phyloP scores from a whole-genome alignment of 2,888 invertebrate species.

The Polymixis flavicincta region DNA sequence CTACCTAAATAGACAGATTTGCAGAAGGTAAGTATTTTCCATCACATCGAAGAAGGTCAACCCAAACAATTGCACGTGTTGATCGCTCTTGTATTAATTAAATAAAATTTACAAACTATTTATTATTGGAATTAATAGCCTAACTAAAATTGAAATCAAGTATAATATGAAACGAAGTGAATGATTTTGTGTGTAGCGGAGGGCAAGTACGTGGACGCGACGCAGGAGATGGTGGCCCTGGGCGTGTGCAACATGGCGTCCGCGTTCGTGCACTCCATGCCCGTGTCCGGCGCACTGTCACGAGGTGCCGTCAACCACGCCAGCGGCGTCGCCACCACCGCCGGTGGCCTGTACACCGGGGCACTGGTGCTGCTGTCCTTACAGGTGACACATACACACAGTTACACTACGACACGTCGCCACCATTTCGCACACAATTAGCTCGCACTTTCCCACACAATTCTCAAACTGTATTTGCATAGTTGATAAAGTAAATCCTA shows the following conservation, averaged over 20 bases:
- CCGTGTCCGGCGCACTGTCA: constrained; percentile 97
- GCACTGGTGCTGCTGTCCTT: constrained; percentile 86
- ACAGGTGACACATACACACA: constrained; percentile 87
- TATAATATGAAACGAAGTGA: neutral
- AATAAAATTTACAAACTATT: neutral
- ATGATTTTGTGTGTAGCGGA: constrained; percentile 88
- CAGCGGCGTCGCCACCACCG: constrained; percentile 96
- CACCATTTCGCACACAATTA: too few relatives aligned
- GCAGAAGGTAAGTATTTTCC: too few relatives aligned
- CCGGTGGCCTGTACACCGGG: constrained; percentile 96
- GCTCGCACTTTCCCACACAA: too few relatives aligned
- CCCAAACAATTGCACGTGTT: too few relatives aligned
- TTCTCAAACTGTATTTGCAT: too few relatives aligned
- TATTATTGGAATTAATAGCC: neutral
- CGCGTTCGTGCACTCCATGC: constrained; percentile 97
- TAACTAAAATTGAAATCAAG: neutral
- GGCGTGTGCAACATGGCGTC: constrained; percentile 96
- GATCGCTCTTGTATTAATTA: neutral
- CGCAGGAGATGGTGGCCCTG: constrained; percentile 97
- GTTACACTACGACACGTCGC: neutral
- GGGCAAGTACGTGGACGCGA: constrained; percentile 95
- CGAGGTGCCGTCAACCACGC: constrained; percentile 98
- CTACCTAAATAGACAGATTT: too few relatives aligned
- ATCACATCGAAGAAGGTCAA: neutral
- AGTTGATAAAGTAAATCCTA: too few relatives aligned